Evolutionary conservation across 2,888 invertebrate genomes (phyloP).

Genomic region (Acanthosepion pharaonis): DNA sequence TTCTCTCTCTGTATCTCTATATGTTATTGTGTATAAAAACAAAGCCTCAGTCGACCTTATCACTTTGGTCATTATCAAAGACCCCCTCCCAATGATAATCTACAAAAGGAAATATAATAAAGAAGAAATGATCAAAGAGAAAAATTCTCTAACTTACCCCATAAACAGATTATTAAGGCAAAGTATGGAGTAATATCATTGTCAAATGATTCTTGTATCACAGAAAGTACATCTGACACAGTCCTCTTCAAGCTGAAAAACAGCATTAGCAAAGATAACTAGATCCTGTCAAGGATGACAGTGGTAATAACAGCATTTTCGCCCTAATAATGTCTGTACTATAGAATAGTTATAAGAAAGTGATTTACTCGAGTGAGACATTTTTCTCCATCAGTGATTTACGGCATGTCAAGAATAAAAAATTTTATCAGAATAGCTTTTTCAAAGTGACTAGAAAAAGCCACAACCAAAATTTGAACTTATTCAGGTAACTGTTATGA

Average conservation of each 20-base stretch:
- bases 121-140: background rate
- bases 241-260: conserved; percentile 57
- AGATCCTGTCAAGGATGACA: background rate
- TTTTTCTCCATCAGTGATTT: too few species aligned
- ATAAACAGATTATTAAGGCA: conserved; percentile 75
- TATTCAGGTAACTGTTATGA: too few species aligned
- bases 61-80: too few species aligned
- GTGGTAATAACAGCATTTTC: background rate
- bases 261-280: background rate
- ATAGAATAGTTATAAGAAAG: too few species aligned
- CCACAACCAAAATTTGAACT: too few species aligned
- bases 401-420: too few species aligned
- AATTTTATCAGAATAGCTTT: too few species aligned
- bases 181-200: conserved; percentile 75
- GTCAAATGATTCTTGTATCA: conserved; percentile 75
- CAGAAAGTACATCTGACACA: conserved; percentile 63
- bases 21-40: too few species aligned
- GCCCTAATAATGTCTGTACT: background rate
- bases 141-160: conserved; percentile 72
- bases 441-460: too few species aligned
- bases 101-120: background rate
- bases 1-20: background rate
- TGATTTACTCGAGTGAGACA: too few species aligned
- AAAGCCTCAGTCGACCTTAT: too few species aligned
- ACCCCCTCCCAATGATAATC: background rate